Percentiles rank a stretch among this genome's conserved stretches.
These are phyloP conservation scores for Neoarius graeffei DNA, from an alignment of 2,113 vertebrate genomes.

Conservation along the genomic window DNA sequence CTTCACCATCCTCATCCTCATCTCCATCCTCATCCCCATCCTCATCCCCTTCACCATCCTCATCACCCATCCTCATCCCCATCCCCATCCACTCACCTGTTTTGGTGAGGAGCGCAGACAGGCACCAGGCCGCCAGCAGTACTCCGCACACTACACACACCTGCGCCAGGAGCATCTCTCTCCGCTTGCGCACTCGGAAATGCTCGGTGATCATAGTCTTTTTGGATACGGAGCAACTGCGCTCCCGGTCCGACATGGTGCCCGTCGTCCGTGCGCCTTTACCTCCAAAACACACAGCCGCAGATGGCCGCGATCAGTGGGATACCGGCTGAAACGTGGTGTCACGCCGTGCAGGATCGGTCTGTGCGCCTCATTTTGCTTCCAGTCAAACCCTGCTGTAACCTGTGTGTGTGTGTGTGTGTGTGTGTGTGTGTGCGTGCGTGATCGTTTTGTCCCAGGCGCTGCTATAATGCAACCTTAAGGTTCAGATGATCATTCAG, in stretches of 20 bases:
- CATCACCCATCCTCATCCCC: no score
- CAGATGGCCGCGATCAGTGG: conserved; percentile 36
- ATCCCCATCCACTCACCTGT: conserved; percentile 70
- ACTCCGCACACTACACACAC: conserved; percentile 79
- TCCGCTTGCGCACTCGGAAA: conserved; percentile 80
- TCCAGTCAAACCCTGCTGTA: conserved; percentile 5
- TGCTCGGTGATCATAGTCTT: conserved; percentile 58
- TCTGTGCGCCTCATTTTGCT: conserved; percentile 49
- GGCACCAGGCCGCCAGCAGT: conserved; percentile 77
- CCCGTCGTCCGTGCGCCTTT: conserved; percentile 7
- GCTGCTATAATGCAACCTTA: conserved; percentile 16
- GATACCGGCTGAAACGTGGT: conserved; percentile 20
- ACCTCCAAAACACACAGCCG: not conserved
- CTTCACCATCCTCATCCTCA: not conserved
- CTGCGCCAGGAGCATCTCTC: conserved; percentile 81
- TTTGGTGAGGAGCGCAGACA: conserved; percentile 72
- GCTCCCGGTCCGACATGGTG: conserved; percentile 42
- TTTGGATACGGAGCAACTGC: conserved; percentile 47
- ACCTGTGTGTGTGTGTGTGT: not conserved
- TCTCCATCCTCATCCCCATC: no score
- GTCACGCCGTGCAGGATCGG: conserved; percentile 41
- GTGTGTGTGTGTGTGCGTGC: conserved; percentile 17
- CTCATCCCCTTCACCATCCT: no score
- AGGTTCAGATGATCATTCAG: conserved; percentile 25
- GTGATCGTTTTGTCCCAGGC: conserved; percentile 38